Percentiles rank a stretch among this genome's conserved stretches.
phyloP scores from a whole-genome alignment of 2,113 vertebrate genomes.

The Craseonycteris thonglongyai region DNA sequence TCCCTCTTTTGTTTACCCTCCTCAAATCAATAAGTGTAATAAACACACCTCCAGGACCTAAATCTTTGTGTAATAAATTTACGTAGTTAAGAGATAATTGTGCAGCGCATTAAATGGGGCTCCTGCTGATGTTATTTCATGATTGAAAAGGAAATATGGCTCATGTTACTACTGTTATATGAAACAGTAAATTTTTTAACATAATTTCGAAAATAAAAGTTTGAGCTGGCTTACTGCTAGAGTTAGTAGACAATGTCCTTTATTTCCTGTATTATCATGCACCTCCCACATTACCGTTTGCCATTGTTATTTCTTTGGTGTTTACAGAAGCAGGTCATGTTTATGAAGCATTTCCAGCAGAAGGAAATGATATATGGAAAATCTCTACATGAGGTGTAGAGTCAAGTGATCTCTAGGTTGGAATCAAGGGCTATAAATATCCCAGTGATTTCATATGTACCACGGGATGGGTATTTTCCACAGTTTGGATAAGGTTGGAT shows the following conservation, averaged over 20 bases:
- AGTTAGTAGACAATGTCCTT: neutral
- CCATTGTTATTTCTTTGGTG: neutral
- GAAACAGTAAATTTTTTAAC: neutral
- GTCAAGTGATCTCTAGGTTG: constrained; percentile 18
- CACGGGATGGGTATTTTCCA: constrained; percentile 55
- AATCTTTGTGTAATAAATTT: neutral
- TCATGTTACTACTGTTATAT: neutral
- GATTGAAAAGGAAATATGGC: neutral
- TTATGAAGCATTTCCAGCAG: constrained; percentile 16
- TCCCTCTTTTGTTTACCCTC: neutral
- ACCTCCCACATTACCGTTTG: neutral
- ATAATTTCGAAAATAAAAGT: constrained; percentile 14
- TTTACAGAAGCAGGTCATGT: constrained; percentile 38
- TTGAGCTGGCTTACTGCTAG: neutral
- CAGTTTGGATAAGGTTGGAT: constrained; percentile 2
- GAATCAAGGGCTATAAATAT: constrained; percentile 56
- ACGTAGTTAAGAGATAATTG: neutral
- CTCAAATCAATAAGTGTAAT: neutral
- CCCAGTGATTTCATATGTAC: neutral
- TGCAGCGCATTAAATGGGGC: neutral
- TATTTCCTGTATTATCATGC: neutral
- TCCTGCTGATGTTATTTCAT: neutral
- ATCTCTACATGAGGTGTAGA: constrained; percentile 40
- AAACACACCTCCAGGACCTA: neutral
- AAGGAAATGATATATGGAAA: constrained; percentile 57